Evolutionary conservation across 2,888 invertebrate genomes (phyloP).

Genomic region (Meta bourneti): DNA sequence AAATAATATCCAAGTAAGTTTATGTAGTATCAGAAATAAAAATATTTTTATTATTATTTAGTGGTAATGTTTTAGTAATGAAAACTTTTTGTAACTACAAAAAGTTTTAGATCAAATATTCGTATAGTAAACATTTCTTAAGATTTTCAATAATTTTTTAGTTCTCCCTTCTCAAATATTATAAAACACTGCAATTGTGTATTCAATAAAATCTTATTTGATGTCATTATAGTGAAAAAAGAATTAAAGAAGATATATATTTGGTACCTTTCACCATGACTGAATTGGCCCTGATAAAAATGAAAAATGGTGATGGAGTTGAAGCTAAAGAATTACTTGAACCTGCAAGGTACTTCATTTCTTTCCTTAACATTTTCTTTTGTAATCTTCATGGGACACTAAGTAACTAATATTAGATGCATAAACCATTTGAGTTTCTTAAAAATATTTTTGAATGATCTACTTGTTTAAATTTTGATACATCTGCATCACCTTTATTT

Average conservation of each 20-base stretch:
- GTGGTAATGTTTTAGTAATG: too few relatives aligned
- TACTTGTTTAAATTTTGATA: too few relatives aligned
- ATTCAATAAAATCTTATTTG: neutral
- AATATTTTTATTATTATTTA: neutral
- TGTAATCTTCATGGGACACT: neutral
- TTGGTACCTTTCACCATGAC: slow-evolving; percentile 91
- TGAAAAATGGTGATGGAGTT: slow-evolving; percentile 86
- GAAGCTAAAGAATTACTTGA: slow-evolving; percentile 88
- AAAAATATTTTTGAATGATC: too few relatives aligned
- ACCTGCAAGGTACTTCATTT: slow-evolving; percentile 63
- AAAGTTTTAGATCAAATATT: neutral
- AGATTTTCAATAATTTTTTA: neutral
- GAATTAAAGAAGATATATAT: slow-evolving; percentile 90
- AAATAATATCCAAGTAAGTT: neutral
- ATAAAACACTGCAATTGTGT: neutral
- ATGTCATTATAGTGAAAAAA: slow-evolving; percentile 82
- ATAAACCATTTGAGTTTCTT: neutral
- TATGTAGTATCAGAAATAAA: neutral
- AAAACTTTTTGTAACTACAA: neutral
- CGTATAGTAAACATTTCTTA: neutral
- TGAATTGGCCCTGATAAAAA: slow-evolving; percentile 87
- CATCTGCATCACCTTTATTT: too few relatives aligned
- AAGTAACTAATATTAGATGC: neutral
- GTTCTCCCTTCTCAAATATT: too few relatives aligned
- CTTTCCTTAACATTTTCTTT: neutral